Percentiles rank a stretch among this genome's conserved stretches.
phyloP scores from a whole-genome alignment of 2,797 vertebrate species.

The Scyliorhinus canicula region DNA sequence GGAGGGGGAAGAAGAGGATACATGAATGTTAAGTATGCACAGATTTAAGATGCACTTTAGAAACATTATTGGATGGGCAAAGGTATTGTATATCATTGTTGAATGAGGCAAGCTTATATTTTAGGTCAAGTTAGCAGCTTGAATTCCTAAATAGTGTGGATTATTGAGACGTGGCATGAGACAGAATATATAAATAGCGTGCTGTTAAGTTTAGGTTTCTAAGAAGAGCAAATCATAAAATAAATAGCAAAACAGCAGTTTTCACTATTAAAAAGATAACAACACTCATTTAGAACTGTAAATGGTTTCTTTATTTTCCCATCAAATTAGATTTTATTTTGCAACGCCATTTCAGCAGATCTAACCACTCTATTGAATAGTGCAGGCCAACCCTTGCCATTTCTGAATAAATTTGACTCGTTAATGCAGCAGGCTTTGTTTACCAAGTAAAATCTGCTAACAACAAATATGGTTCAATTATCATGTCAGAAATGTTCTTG shows the following conservation, averaged over 20 bases:
- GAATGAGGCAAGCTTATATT: not conserved
- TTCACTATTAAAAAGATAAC: not conserved
- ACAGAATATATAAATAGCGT: not conserved
- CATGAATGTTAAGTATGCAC: not conserved
- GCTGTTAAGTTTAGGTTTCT: not conserved
- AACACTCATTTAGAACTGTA: conserved; percentile 5
- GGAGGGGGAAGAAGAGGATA: not conserved
- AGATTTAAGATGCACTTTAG: not conserved
- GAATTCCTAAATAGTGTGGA: not conserved
- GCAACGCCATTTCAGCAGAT: not conserved
- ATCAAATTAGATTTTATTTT: not conserved
- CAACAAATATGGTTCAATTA: conserved; percentile 36
- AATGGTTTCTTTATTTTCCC: not conserved
- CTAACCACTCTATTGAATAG: not conserved
- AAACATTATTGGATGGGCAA: not conserved
- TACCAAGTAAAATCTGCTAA: conserved; percentile 26
- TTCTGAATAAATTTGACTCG: conserved; percentile 32
- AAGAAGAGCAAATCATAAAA: not conserved
- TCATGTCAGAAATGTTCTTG: conserved; percentile 26
- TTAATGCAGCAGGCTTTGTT: conserved; percentile 34
- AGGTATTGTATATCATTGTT: not conserved
- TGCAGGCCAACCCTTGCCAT: not conserved
- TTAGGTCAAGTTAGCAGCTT: not conserved
- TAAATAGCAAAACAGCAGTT: not conserved
- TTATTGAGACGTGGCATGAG: not conserved